Evolutionary conservation across 2,888 invertebrate species (phyloP).

Genomic region (Smittia sp.): DNA sequence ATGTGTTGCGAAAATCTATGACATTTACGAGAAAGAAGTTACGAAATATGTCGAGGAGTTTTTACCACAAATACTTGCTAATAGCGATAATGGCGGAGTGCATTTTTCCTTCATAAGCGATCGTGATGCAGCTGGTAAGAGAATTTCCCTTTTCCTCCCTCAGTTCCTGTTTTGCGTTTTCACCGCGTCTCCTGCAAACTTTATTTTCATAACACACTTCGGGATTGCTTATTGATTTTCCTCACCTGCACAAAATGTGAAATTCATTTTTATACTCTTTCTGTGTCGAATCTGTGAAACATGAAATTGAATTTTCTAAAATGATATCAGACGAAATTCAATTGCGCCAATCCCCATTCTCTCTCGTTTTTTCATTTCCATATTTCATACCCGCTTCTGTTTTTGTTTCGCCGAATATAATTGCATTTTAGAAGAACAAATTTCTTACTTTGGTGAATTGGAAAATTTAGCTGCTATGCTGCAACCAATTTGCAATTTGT

Average conservation of each 20-base stretch:
- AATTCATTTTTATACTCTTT: not conserved
- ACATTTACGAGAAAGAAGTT: slow-evolving; percentile 52
- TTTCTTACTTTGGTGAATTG: no score
- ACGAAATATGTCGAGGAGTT: slow-evolving; percentile 53
- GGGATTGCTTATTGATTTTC: slow-evolving; percentile 35
- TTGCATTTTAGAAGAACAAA: no score
- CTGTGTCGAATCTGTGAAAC: slow-evolving; percentile 12
- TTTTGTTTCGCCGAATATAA: no score
- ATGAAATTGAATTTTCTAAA: slow-evolving; percentile 12
- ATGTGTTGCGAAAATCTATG: slow-evolving; percentile 52
- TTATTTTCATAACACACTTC: slow-evolving; percentile 1
- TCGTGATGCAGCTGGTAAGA: slow-evolving; percentile 39
- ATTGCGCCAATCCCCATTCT: not conserved
- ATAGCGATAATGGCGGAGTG: slow-evolving; percentile 40
- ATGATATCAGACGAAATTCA: not conserved
- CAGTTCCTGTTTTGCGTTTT: not conserved
- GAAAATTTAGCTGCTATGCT: no score
- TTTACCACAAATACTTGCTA: slow-evolving; percentile 51
- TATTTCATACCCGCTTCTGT: not conserved
- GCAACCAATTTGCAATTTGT: no score
- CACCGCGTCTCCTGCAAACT: not conserved
- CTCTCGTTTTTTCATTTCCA: not conserved
- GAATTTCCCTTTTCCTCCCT: not conserved
- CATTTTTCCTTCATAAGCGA: slow-evolving; percentile 40
- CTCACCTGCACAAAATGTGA: slow-evolving; percentile 27